Percentiles rank a stretch among this genome's conserved stretches.
phyloP scores from a whole-genome alignment of 2,113 vertebrate genomes.

The Rhinolophus ferrumequinum region DNA sequence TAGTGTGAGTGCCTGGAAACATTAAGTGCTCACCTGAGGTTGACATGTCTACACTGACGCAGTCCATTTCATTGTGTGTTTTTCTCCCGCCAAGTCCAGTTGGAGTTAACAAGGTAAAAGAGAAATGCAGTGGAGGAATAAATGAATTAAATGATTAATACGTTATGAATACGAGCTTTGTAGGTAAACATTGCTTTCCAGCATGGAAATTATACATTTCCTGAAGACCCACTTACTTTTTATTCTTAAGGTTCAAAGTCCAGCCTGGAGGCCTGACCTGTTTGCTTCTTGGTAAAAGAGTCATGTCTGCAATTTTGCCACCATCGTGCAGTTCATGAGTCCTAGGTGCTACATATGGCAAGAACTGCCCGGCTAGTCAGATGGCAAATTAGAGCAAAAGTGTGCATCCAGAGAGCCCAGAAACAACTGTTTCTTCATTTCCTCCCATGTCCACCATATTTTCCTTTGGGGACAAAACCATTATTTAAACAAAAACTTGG shows the following conservation, averaged over 20 bases:
- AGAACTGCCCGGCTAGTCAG: neutral
- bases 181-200: neutral
- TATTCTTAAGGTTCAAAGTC: neutral
- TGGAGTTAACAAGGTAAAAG: neutral
- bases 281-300: neutral
- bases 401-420: rapidly evolving
- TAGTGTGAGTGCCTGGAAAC: neutral
- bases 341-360: rapidly evolving
- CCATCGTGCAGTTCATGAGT: neutral
- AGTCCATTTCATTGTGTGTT: neutral
- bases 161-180: neutral
- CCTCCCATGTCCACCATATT: neutral
- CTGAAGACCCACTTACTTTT: neutral
- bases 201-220: neutral
- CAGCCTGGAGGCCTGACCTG: neutral
- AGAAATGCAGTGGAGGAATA: neutral
- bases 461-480: neutral
- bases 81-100: neutral
- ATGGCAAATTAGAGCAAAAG: no score
- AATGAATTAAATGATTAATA: neutral
- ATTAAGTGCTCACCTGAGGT: neutral
- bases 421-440: neutral
- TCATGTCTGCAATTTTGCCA: neutral
- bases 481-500: neutral
- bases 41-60: neutral